Evolutionary conservation across 2,888 invertebrate genomes (phyloP).

Genomic region (Perizoma affinitatum): DNA sequence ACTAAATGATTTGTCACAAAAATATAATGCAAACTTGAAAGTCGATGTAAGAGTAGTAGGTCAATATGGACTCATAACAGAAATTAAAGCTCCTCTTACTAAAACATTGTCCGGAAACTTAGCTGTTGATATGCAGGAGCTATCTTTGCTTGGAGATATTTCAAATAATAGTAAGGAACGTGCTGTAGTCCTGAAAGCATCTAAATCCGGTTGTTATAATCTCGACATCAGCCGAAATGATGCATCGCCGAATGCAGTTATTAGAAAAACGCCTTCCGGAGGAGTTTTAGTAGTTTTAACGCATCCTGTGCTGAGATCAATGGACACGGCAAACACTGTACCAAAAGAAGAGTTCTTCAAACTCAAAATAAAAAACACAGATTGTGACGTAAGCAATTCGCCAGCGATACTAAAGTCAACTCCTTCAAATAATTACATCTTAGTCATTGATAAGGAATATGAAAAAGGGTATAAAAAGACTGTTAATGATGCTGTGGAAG

Average conservation of each 20-base stretch:
- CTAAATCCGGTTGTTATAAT: slow-evolving; percentile 38
- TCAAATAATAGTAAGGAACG: slow-evolving; percentile 34
- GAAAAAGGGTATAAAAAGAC: slow-evolving; percentile 51
- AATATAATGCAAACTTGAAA: slow-evolving; percentile 11
- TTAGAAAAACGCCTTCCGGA: slow-evolving; percentile 47
- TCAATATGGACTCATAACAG: slow-evolving; percentile 35
- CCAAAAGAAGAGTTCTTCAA: slow-evolving; percentile 35
- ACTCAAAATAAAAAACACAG: slow-evolving; percentile 46
- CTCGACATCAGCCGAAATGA: slow-evolving; percentile 34
- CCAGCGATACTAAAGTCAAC: slow-evolving; percentile 55
- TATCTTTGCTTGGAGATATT: slow-evolving; percentile 35
- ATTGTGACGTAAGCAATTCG: slow-evolving; percentile 39
- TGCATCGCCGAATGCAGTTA: slow-evolving; percentile 41
- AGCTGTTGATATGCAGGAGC: slow-evolving; percentile 41
- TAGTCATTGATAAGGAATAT: slow-evolving; percentile 68
- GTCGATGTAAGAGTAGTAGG: slow-evolving; percentile 38
- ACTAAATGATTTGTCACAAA: slow-evolving; percentile 29
- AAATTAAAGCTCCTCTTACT: slow-evolving; percentile 38
- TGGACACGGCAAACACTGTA: slow-evolving; percentile 8
- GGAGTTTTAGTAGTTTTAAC: slow-evolving; percentile 40
- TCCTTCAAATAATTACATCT: slow-evolving; percentile 55
- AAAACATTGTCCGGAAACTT: slow-evolving; percentile 47
- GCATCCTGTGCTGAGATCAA: slow-evolving; percentile 30
- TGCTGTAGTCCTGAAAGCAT: slow-evolving; percentile 42
- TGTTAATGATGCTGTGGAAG: slow-evolving; percentile 43